phyloP scores from a whole-genome alignment of 1,140 invertebrate species.

The Papilio xuthus region DNA sequence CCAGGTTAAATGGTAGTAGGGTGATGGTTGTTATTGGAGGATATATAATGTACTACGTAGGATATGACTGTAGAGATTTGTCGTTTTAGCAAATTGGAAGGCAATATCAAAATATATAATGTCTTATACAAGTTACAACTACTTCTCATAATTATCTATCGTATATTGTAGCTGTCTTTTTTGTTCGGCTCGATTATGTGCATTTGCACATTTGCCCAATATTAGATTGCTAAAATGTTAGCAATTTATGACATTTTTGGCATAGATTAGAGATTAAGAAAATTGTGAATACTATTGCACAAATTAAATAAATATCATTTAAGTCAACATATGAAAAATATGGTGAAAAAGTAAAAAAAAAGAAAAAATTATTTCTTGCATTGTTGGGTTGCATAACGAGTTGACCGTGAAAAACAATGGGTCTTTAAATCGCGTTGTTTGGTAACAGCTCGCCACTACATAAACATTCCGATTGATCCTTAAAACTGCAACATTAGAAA shows the following conservation, averaged over 20 bases:
- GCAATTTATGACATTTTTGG: neutral
- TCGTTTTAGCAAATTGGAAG: neutral
- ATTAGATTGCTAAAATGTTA: no score
- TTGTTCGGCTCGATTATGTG: no score
- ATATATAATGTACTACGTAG: neutral
- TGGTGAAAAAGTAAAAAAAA: neutral
- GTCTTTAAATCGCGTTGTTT: slow-evolving; percentile 28
- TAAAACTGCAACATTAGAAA: neutral
- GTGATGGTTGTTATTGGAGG: neutral
- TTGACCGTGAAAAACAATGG: slow-evolving; percentile 26
- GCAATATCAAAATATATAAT: no score
- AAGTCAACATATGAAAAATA: neutral
- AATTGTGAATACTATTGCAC: no score
- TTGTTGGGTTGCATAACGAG: slow-evolving; percentile 12
- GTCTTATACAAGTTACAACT: no score
- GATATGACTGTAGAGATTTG: neutral
- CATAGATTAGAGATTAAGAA: neutral
- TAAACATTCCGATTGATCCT: slow-evolving; percentile 33
- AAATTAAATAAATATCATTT: neutral
- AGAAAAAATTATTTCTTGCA: neutral
- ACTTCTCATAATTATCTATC: no score
- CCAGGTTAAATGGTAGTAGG: neutral
- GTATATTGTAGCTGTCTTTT: no score
- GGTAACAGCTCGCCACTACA: neutral
- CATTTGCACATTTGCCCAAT: no score